phyloP scores from a whole-genome alignment of 1,140 invertebrate genomes.

The Penaeus japonicus region DNA sequence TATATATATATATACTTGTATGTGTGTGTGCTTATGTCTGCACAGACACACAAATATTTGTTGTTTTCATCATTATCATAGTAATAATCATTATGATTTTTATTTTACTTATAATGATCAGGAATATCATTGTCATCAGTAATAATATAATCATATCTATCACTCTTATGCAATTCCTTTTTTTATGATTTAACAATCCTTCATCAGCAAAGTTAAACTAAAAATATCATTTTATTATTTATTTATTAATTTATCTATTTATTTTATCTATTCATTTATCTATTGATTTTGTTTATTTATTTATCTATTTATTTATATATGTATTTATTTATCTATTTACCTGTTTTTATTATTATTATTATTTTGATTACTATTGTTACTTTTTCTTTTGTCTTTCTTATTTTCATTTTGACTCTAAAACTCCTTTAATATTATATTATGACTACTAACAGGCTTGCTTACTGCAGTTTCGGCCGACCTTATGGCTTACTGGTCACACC shows the following conservation, averaged over 20 bases:
- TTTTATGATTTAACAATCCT: neutral
- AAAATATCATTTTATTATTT: too few relatives aligned
- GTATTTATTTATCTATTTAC: neutral
- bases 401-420: neutral
- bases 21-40: neutral
- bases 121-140: neutral
- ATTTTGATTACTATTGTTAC: too few relatives aligned
- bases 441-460: conserved; percentile 9
- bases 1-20: neutral
- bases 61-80: neutral
- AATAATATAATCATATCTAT: neutral
- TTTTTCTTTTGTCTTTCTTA: too few relatives aligned
- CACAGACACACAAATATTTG: neutral
- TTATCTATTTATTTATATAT: too few relatives aligned
- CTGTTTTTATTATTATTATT: too few relatives aligned
- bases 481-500: conserved; percentile 31
- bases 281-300: too few relatives aligned
- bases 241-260: too few relatives aligned
- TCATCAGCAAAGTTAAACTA: too few relatives aligned
- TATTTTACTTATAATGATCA: neutral
- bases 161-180: neutral
- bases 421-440: too few relatives aligned
- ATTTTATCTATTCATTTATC: too few relatives aligned
- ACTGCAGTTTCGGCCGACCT: conserved; percentile 33
- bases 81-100: neutral